Percentiles rank a stretch among this genome's conserved stretches.
Conservation (phyloP, 2,797 vertebrate species). For the Poecilia picta region DNA sequence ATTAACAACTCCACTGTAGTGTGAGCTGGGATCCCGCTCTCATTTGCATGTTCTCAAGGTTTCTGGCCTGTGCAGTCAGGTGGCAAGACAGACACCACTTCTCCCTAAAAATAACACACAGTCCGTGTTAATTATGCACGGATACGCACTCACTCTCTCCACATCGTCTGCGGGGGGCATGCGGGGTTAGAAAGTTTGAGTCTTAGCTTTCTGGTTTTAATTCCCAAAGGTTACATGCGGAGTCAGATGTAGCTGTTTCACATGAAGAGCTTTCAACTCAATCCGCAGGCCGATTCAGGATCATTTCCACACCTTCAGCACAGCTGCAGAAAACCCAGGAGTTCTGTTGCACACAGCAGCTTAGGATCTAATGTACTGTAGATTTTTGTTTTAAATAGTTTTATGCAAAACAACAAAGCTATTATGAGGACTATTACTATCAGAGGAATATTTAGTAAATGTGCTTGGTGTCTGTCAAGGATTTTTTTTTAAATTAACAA, state of each 20-base stretch:
- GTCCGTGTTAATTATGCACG: constrained; percentile 61
- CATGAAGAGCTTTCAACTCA: neutral
- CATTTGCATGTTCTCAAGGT: constrained; percentile 60
- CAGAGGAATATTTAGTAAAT: neutral
- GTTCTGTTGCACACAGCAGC: neutral
- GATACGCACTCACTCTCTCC: constrained; percentile 25
- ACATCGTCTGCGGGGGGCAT: constrained; percentile 5
- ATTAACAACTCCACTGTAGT: constrained; percentile 21
- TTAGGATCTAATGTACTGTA: neutral
- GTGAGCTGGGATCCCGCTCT: constrained; percentile 21
- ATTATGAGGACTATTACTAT: neutral
- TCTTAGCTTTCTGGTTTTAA: neutral
- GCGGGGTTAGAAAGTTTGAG: constrained; percentile 6
- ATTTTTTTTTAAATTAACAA: neutral
- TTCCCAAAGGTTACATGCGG: constrained; percentile 2
- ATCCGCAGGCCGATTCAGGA: neutral
- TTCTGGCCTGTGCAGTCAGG: constrained; percentile 49
- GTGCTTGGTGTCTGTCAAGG: neutral
- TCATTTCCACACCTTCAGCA: neutral
- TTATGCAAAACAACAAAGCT: neutral
- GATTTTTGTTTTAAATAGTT: neutral
- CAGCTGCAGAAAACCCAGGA: neutral
- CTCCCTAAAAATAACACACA: constrained; percentile 51
- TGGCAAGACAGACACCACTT: constrained; percentile 39
- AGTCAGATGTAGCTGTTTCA: neutral